Base-by-base conservation (phyloP, 2,888 invertebrate genomes). In the Scelioninae gen. 1 region DNA sequence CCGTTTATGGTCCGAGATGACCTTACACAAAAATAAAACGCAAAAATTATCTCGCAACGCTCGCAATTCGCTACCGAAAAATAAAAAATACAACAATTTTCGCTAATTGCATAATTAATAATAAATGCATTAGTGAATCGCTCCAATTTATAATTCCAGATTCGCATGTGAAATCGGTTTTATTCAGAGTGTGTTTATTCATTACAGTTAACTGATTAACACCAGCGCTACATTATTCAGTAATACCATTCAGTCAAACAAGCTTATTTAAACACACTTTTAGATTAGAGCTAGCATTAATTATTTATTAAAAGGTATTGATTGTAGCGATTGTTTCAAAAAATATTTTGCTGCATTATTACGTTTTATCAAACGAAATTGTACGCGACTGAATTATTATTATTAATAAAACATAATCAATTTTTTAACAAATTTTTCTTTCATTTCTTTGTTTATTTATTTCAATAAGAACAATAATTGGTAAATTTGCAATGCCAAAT, bases 171-270 rank as follows among this genome's bases (percentile, higher is more conserved):
- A 66, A 60, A 23, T 60, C 32, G 34, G 3, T 58, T 66, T 47
- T 49, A 75, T 66, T 66, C 75, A 16, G n/a, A 23, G 38, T 47
- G 13, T 60, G 66, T 68, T 66, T 60, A 58, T 51, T 66, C 53
- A 15, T 68, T 66, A 43, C 43, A 51, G 23, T 56, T 75, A 56
- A 75, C 45, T 75, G 56, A 66, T 75, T 56, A 66, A 66, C 58
- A 60, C 31, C 65, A 16, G 51, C 32, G n/a, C 15, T 60, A 45
- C 51, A 76, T 76, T 66, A 76, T 58, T 60, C 58, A 76, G 51
- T 8, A 34, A 68, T 62, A 62, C 53, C 62, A 62, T 77, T 53
- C 62, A 68, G 55, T 68, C 68, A 45, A 53, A 49, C 23, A 60
- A 45, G 62, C 51, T 51, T 45, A 77, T 62, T 68, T 49, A 60